phyloP scores from a whole-genome alignment of 2,113 vertebrate genomes.

The Xenopus borealis region DNA sequence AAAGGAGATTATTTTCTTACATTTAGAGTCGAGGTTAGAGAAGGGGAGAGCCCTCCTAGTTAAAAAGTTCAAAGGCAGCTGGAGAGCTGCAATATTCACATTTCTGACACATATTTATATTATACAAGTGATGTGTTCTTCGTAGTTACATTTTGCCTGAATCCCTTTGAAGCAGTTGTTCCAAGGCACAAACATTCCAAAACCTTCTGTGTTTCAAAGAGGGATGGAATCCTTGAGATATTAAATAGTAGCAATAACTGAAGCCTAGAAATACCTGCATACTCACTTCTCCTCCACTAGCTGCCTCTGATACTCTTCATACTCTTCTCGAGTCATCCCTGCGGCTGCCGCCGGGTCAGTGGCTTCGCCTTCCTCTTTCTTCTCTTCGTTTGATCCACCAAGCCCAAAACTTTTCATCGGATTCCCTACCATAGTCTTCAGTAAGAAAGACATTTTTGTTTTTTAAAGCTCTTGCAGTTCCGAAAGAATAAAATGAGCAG shows the following conservation, averaged over 20 bases:
- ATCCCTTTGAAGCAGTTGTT: too few relatives aligned
- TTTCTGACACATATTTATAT: too few relatives aligned
- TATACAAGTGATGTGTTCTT: too few relatives aligned
- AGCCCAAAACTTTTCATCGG: conserved; percentile 90
- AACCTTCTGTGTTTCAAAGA: too few relatives aligned
- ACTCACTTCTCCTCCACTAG: conserved; percentile 98
- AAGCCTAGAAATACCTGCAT: conserved; percentile 11
- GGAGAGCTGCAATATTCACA: too few relatives aligned
- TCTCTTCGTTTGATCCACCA: conserved; percentile 81
- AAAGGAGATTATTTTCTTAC: too few relatives aligned
- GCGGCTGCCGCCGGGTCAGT: conserved; percentile 85
- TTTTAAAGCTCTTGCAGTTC: background rate
- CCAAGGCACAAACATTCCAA: background rate
- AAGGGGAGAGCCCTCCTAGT: too few relatives aligned
- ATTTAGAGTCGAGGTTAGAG: too few relatives aligned
- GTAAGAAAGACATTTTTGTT: conserved; percentile 82
- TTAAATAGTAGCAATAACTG: too few relatives aligned
- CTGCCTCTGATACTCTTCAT: conserved; percentile 96
- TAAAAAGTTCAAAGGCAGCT: too few relatives aligned
- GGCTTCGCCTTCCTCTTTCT: conserved; percentile 74
- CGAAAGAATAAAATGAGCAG: conserved; percentile 8
- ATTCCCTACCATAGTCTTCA: conserved; percentile 89
- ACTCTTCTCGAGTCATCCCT: conserved; percentile 94
- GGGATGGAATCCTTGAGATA: too few relatives aligned
- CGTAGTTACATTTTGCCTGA: too few relatives aligned